Conservation (phyloP, 2,888 invertebrate species). For the Lamellibrachia satsuma region DNA sequence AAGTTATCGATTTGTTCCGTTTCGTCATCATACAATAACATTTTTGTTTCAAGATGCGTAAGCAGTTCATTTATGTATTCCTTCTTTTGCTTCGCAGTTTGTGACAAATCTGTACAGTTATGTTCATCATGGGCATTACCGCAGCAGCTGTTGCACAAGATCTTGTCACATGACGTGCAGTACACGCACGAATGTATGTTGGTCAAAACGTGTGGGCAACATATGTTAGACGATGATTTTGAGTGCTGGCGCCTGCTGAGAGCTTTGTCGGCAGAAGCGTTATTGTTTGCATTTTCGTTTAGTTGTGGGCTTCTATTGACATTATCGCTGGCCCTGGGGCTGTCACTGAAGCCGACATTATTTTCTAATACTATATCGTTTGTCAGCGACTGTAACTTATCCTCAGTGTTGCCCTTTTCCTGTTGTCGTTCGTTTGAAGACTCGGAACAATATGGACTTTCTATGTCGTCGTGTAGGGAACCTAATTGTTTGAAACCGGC, state of each 20-base stretch:
- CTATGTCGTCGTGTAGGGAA: neutral
- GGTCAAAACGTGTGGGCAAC: constrained; percentile 1
- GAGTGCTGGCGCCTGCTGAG: neutral
- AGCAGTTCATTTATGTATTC: constrained; percentile 28
- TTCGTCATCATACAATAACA: constrained; percentile 20
- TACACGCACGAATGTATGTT: constrained; percentile 19
- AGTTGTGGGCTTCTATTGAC: neutral
- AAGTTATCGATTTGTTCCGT: constrained; percentile 28
- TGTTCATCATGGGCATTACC: constrained; percentile 21
- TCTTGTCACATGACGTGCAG: constrained; percentile 29
- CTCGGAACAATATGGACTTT: neutral
- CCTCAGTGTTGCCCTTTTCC: neutral
- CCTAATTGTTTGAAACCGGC: neutral
- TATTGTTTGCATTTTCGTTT: neutral
- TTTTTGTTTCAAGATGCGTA: neutral
- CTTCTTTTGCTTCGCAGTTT: constrained; percentile 27
- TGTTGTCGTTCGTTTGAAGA: neutral
- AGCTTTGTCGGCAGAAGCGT: neutral
- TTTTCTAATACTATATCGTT: neutral
- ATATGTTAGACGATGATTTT: neutral
- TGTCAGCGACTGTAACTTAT: neutral
- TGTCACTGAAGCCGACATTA: neutral
- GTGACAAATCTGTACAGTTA: neutral
- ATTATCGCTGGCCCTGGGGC: too few relatives aligned
- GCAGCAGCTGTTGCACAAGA: constrained; percentile 25